phyloP scores from a whole-genome alignment of 2,888 invertebrate genomes.

The Zele albiditarsus region DNA sequence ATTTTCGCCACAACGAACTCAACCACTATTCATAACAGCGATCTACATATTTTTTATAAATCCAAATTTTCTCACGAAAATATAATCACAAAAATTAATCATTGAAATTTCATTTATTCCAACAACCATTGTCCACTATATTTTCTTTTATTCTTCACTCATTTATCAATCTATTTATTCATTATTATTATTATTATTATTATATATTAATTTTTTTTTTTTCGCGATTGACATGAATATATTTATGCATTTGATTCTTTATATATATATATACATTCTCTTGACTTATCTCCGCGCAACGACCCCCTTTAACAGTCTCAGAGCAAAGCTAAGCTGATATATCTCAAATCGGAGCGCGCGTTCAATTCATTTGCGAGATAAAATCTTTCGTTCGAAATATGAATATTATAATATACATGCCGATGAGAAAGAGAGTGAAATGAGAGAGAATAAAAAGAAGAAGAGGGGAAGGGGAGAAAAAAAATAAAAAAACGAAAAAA shows the following conservation, averaged over 20 bases:
- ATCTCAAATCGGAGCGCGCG: conserved; percentile 70
- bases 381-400: conserved; percentile 72
- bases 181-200: too few species aligned
- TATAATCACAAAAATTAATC: background rate
- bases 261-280: conserved; percentile 1
- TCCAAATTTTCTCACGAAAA: background rate
- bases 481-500: conserved; percentile 4
- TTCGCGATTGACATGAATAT: background rate
- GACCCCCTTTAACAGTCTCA: conserved; percentile 9
- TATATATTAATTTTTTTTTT: background rate
- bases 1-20: background rate
- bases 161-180: background rate
- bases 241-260: conserved; percentile 4
- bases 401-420: conserved; percentile 68
- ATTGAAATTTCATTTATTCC: background rate
- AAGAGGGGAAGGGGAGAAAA: background rate
- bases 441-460: conserved; percentile 16
- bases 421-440: conserved; percentile 17
- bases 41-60: background rate
- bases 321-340: conserved; percentile 46
- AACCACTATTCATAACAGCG: background rate
- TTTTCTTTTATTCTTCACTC: background rate
- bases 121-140: background rate
- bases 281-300: conserved; percentile 54
- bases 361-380: conserved; percentile 73